These are phyloP conservation scores for Anolis sagrei DNA, from an alignment of 2,113 vertebrate genomes.

Conservation along the genomic window DNA sequence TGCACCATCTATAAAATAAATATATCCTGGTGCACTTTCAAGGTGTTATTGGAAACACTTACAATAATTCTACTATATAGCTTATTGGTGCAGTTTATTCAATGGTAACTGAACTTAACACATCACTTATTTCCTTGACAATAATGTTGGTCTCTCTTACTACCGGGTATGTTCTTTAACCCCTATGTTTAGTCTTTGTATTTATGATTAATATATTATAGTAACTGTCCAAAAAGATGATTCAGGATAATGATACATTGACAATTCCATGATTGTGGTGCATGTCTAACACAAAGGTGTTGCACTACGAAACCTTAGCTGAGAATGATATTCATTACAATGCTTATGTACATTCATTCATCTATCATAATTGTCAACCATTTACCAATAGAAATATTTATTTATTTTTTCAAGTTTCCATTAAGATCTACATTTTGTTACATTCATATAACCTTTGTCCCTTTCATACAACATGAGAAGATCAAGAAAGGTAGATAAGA, in stretches of 20 bases:
- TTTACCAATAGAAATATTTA: no score
- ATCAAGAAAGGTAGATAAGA: no score
- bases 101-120: conserved; percentile 48
- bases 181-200: conserved; percentile 20
- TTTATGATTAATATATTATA: conserved; percentile 11
- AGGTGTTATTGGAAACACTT: conserved; percentile 28
- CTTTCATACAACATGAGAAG: no score
- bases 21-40: conserved; percentile 24
- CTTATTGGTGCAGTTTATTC: conserved; percentile 38
- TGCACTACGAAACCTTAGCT: neutral
- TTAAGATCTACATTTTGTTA: neutral
- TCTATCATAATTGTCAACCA: neutral
- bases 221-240: neutral
- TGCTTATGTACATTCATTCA: neutral
- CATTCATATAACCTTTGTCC: neutral
- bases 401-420: neutral
- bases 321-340: neutral
- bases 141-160: conserved; percentile 20
- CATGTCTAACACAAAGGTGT: neutral
- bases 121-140: conserved; percentile 51
- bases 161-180: neutral
- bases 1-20: neutral
- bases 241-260: neutral
- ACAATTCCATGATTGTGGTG: neutral
- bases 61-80: conserved; percentile 37